Evolutionary conservation across 30 jellyfish, hydroid and myxozoan genomes (phyloP).

Genomic region (Turritopsis dohrnii): DNA sequence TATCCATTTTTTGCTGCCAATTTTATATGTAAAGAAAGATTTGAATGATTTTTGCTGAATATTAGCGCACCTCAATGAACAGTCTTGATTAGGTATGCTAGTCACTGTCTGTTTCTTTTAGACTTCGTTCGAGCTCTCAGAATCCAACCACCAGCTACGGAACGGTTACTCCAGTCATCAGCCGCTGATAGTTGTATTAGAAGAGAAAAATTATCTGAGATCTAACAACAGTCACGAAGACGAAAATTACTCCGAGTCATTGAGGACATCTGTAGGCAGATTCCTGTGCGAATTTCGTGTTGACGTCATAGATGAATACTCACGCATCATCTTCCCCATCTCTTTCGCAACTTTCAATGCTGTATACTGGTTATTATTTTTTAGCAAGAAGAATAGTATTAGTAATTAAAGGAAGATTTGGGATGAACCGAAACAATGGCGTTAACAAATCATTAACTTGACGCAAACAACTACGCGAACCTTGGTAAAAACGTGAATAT

Average conservation of each 20-base stretch:
- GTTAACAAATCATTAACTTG: no score
- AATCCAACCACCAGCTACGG: neutral
- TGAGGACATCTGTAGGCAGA: conserved; percentile 44
- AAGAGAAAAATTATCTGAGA: conserved; percentile 53
- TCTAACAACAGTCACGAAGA: conserved; percentile 35
- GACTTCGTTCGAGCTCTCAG: conserved; percentile 5
- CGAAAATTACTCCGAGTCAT: conserved; percentile 38
- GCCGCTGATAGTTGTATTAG: conserved; percentile 76
- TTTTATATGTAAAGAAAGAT: no score
- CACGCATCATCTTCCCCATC: conserved; percentile 75
- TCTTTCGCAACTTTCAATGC: conserved; percentile 80
- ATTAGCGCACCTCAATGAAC: no score
- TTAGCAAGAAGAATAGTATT: conserved; percentile 41
- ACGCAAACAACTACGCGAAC: no score
- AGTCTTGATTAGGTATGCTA: no score
- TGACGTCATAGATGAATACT: conserved; percentile 81
- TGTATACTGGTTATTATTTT: conserved; percentile 92
- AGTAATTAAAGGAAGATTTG: neutral
- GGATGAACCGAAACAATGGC: no score
- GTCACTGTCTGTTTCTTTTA: neutral
- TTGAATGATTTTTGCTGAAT: no score
- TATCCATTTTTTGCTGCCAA: no score
- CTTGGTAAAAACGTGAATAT: no score
- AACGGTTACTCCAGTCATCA: conserved; percentile 10
- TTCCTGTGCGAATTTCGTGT: conserved; percentile 59